These are phyloP conservation scores for Melanotaenia trifasciata DNA, from an alignment of 2,797 vertebrate species.

Conservation along the genomic window DNA sequence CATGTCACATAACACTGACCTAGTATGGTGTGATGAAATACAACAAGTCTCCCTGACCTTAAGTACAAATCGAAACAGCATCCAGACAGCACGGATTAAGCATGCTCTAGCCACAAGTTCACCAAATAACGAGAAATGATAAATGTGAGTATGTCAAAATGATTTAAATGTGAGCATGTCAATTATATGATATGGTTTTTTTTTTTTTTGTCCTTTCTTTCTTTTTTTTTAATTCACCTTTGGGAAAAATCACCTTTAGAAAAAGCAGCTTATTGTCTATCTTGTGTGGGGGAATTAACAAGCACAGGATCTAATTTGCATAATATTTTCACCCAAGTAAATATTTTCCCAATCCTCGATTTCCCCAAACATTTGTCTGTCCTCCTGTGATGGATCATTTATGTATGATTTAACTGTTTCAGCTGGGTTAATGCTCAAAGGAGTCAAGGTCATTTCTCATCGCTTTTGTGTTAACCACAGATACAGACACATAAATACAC, in stretches of 20 bases:
- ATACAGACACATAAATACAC: conserved; percentile 22
- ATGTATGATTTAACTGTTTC: conserved; percentile 49
- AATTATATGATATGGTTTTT: background rate
- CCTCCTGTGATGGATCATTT: conserved; percentile 18
- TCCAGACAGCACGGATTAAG: background rate
- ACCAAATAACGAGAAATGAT: conserved; percentile 40
- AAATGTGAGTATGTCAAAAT: background rate
- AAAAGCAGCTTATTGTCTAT: conserved; percentile 22
- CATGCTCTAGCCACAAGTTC: conserved; percentile 21
- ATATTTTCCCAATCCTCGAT: conserved; percentile 39
- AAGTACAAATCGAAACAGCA: conserved; percentile 30
- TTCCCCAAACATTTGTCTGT: conserved; percentile 25
- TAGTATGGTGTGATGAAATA: background rate
- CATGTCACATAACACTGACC: conserved; percentile 9
- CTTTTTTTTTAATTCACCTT: background rate
- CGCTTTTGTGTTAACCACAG: conserved; percentile 28
- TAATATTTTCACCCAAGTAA: conserved; percentile 18
- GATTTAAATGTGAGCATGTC: conserved; percentile 31
- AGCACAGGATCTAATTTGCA: conserved; percentile 26
- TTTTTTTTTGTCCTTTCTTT: background rate
- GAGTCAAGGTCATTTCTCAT: conserved; percentile 38
- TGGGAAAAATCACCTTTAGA: background rate
- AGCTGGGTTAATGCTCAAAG: conserved; percentile 40
- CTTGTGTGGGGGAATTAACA: conserved; percentile 1
- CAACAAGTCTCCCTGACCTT: conserved; percentile 23